Base-by-base conservation (phyloP, 1,140 invertebrate species). In the Acromyrmex echinatior region DNA sequence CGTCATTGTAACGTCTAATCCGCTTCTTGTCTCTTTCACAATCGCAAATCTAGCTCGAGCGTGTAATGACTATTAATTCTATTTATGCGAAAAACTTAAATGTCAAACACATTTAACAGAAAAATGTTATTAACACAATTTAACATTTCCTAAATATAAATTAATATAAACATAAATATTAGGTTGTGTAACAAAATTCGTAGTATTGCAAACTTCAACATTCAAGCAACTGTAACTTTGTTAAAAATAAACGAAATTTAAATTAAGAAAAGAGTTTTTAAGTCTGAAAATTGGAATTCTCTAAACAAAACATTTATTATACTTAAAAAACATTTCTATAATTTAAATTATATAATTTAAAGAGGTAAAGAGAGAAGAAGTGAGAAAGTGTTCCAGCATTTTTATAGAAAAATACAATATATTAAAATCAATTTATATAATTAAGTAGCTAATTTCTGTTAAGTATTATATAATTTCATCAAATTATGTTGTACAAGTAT, bases 1-100 rank as follows among this genome's bases (percentile, higher is more conserved):
- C 35, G 18, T 45, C 7, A 7, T 66, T 10, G 25, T 62, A 21
- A 21, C 21, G 9, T 1, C 16, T 49, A 81, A 81, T 70, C n/a
- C 45, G 1, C 14, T 16, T 68, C 31, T 80, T 70, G 53, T 81
- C 78, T 81, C 45, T 51, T 60, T 6, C 21, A 28, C 25, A 35
- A 79, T 12, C 18, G 39, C 4, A n/a, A 2, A 39, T 68, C 5
- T 25, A 80, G 2, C 63, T 21, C 25, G 45, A 21, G n/a, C n/a
- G 45, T 35, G 5, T 31, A 31, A 77, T 77, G 31, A 45, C 25
- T 18, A 63, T 79, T 65, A 65, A 65, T 79, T 10, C 18, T 12
- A 5, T 2, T 39, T 39, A 5, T 62, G 49, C 18, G 39, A 10
- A 18, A 65, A 51, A 79, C 49, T 79, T 51, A 78, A 35, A 79